Base-by-base conservation (phyloP, 2,797 vertebrate genomes). In the Microtus obscurus region DNA sequence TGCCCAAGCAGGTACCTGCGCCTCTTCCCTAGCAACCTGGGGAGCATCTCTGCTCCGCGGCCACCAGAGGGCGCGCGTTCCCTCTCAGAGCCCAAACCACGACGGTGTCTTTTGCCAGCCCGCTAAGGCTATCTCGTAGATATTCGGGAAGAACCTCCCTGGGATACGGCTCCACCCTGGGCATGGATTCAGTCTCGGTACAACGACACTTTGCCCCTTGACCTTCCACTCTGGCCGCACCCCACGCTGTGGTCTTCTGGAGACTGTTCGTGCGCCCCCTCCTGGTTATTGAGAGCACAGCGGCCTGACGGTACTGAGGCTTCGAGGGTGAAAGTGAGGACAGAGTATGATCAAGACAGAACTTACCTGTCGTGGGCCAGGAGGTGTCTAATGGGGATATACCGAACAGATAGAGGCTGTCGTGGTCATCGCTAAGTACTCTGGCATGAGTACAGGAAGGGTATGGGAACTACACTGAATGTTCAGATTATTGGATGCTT, bases 51-150 rank as follows among this genome's bases (percentile, higher is more conserved):
- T 37, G 25, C 56, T 29, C 48, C 19, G n/a, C 5, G 51, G 78
- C 96, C 97, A 98, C 97, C 97, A 97, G 97, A 97, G 97, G 96
- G 96, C 97, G 93, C 94, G 80, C 97, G 93, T 43, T 80, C 88
- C 96, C 48, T 95, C 95, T 89, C 88, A 69, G 91, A 96, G 74
- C 81, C 73, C 43, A 85, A 90, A 80, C 96, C 94, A 77, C 87
- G 78, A 85, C 74, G 89, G 80, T 34, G 37, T 61, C 37, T 31
- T 31, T 61, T 13, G 69, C 5, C 16, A 78, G 23, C 92, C 63
- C 6, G 74, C 59, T 65, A 61, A 93, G n/a, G 51, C 88, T 48
- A n/a, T 6, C 12, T 89, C 21, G 19, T 53, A 2, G 29, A 59
- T 74, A 77, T 95, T 89, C 31, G 3, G 82, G 27, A 73, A 69